A percentile compares a stretch with the other conserved stretches of the same genome.
Evolutionary conservation across 1,140 invertebrate genomes (phyloP).

Genomic region (Drosophila miranda): DNA sequence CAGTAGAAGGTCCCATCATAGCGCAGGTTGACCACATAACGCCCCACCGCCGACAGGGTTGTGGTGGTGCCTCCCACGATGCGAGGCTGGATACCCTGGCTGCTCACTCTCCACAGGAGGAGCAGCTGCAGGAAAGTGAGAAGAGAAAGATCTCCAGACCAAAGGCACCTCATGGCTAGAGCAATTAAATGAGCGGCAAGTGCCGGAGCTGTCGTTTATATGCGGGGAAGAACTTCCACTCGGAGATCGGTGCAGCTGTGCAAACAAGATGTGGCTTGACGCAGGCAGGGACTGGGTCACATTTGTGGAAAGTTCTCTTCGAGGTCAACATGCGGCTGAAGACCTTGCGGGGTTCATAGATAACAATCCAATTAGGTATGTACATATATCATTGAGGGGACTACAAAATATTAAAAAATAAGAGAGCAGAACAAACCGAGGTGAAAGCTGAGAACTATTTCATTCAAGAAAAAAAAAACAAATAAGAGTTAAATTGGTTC

Average conservation of each 20-base stretch:
- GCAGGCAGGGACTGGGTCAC: slow-evolving; percentile 26
- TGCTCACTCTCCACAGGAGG: not conserved
- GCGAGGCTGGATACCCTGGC: slow-evolving; percentile 29
- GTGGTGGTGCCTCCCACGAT: slow-evolving; percentile 56
- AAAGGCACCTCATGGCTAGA: slow-evolving; percentile 9
- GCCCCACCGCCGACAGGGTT: slow-evolving; percentile 38
- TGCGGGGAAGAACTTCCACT: too few relatives aligned
- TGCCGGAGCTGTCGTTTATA: slow-evolving; percentile 8
- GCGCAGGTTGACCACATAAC: slow-evolving; percentile 53
- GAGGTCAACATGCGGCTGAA: slow-evolving; percentile 1
- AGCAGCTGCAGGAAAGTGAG: slow-evolving; percentile 4
- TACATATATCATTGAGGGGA: not conserved
- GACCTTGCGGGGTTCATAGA: slow-evolving; percentile 21
- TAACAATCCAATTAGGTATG: not conserved
- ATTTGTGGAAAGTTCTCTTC: not conserved
- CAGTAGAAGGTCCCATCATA: slow-evolving; percentile 47
- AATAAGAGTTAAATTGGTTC: too few relatives aligned
- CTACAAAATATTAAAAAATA: too few relatives aligned
- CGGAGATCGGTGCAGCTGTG: slow-evolving; percentile 30
- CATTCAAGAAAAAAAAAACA: too few relatives aligned
- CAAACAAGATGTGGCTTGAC: slow-evolving; percentile 20
- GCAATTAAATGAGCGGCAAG: slow-evolving; percentile 17
- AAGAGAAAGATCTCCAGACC: not conserved
- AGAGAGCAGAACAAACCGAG: too few relatives aligned
- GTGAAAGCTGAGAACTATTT: too few relatives aligned